These are phyloP conservation scores for Octodon degus DNA, from an alignment of 2,113 vertebrate genomes.

Conservation along the genomic window DNA sequence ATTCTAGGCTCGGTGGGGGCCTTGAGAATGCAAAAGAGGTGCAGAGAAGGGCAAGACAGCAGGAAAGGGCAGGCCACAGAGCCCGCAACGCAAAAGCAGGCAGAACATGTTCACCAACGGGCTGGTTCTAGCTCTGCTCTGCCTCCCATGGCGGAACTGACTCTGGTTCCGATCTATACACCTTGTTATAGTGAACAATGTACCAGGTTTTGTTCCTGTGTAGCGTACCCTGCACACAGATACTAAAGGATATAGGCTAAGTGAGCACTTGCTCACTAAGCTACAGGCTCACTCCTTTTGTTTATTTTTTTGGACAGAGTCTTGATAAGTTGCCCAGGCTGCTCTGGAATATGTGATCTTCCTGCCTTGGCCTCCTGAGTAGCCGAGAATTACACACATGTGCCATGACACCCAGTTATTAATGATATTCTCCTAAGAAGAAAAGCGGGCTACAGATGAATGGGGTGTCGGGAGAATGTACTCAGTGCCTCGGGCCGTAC, in stretches of 20 bases:
- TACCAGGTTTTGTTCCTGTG: not conserved
- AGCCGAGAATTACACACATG: not conserved
- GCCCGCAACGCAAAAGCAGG: not conserved
- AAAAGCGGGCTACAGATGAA: not conserved
- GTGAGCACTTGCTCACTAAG: not conserved
- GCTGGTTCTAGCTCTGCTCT: rapidly evolving
- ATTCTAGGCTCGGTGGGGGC: not conserved
- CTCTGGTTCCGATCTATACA: not conserved
- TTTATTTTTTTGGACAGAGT: not conserved
- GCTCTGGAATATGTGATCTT: not conserved
- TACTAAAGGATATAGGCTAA: not conserved
- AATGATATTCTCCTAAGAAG: not conserved
- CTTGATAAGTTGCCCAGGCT: not conserved
- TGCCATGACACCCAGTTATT: not conserved
- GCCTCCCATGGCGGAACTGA: rapidly evolving
- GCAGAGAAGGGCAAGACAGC: not conserved
- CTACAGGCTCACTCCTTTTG: not conserved
- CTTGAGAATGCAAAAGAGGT: not conserved
- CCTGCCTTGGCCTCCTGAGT: not conserved
- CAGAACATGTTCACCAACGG: rapidly evolving
- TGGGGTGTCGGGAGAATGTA: not conserved
- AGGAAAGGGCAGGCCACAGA: not conserved
- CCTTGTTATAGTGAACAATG: rapidly evolving
- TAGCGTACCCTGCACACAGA: not conserved
- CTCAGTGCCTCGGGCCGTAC: not conserved